A percentile compares a stretch with the other conserved stretches of the same genome.
Conservation (phyloP, 2,888 invertebrate species). For the Epinotia bilunana region DNA sequence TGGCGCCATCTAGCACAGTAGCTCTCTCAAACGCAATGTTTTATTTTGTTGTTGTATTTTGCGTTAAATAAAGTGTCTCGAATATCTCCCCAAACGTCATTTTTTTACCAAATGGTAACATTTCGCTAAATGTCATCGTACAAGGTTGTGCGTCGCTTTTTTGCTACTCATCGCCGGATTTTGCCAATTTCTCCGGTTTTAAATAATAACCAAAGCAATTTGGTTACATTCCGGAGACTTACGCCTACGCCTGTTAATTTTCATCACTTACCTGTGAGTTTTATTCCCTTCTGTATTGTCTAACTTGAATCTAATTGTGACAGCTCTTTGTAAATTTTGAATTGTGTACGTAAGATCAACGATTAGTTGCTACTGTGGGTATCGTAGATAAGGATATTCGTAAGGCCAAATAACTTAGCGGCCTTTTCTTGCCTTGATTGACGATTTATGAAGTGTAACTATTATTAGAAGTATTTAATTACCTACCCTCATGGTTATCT, state of each 20-base stretch:
- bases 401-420: conserved; percentile 12
- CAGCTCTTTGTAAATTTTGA: conserved; percentile 42
- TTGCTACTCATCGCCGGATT: conserved; percentile 79
- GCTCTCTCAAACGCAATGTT: neutral
- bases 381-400: conserved; percentile 28
- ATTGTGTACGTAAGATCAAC: conserved; percentile 39
- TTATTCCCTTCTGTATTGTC: conserved; percentile 40
- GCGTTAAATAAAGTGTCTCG: conserved; percentile 9
- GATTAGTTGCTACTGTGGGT: conserved; percentile 34
- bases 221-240: conserved; percentile 48
- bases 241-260: conserved; percentile 47
- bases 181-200: conserved; percentile 66
- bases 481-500: conserved; percentile 25
- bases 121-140: conserved; percentile 69
- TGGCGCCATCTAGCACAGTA: conserved; percentile 13
- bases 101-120: conserved; percentile 49
- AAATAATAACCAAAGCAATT: conserved; percentile 58
- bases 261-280: conserved; percentile 60
- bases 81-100: conserved; percentile 15
- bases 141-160: conserved; percentile 77
- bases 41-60: neutral
- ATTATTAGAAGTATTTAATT: conserved; percentile 4
- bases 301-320: conserved; percentile 37
- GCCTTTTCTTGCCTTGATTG: neutral
- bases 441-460: neutral